A percentile compares a stretch with the other conserved stretches of the same genome.
Evolutionary conservation across 2,113 vertebrate genomes (phyloP).

Genomic region (Mastomys natalensis): DNA sequence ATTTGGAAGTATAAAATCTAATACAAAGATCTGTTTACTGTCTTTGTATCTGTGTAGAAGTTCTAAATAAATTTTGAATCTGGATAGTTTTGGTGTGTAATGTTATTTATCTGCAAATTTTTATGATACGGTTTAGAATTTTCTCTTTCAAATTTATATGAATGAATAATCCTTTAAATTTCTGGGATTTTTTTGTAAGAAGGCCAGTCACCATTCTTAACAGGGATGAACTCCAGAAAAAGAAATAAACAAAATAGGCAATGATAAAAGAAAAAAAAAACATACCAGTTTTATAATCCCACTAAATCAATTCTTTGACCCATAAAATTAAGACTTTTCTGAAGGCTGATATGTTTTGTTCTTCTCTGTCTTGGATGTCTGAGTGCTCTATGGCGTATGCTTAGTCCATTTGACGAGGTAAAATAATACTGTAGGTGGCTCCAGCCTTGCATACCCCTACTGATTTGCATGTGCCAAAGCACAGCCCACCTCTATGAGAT

Average conservation of each 20-base stretch:
- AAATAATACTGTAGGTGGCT: not conserved
- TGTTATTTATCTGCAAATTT: not conserved
- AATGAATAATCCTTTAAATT: not conserved
- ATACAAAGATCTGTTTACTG: not conserved
- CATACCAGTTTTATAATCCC: no score
- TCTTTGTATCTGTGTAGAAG: not conserved
- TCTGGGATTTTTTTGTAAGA: not conserved
- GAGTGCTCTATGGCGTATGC: not conserved
- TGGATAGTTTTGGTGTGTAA: not conserved
- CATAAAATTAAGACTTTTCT: not conserved
- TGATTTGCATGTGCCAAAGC: not conserved
- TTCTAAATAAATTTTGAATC: not conserved
- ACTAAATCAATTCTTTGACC: not conserved
- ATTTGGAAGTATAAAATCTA: not conserved
- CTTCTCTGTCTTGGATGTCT: not conserved
- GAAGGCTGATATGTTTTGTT: not conserved
- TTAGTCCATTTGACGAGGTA: not conserved
- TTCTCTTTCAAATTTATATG: not conserved
- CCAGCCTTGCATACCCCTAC: no score
- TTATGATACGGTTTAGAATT: not conserved
- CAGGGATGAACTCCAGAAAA: not conserved
- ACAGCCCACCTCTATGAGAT: not conserved
- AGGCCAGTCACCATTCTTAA: not conserved
- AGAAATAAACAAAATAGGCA: accelerated
- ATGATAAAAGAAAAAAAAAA: not conserved